Percentiles rank a stretch among this genome's conserved stretches.
Conservation (phyloP, 2,888 invertebrate genomes). For the Serripes groenlandicus region DNA sequence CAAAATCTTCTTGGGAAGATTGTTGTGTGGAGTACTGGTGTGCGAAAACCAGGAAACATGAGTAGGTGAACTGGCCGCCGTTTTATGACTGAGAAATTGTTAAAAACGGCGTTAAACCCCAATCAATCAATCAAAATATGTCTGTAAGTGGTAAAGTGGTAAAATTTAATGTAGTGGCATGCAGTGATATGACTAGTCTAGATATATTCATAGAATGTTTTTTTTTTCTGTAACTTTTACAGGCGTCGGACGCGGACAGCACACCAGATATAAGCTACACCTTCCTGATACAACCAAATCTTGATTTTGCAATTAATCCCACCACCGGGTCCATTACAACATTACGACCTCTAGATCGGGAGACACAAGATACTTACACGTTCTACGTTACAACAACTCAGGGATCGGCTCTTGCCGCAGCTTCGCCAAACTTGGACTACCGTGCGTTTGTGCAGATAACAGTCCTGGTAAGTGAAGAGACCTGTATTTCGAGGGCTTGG, state of each 20-base stretch:
- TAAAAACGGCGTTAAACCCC: too few relatives aligned
- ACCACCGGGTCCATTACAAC: constrained; percentile 73
- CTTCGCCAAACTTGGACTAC: constrained; percentile 31
- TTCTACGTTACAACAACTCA: constrained; percentile 78
- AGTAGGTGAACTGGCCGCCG: too few relatives aligned
- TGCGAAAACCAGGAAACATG: too few relatives aligned
- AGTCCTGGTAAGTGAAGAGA: constrained; percentile 54
- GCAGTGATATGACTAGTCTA: too few relatives aligned
- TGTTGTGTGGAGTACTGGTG: too few relatives aligned
- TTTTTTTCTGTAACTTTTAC: constrained; percentile 27
- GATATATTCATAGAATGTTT: too few relatives aligned
- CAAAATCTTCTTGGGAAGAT: too few relatives aligned
- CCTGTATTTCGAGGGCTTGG: too few relatives aligned
- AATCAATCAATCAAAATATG: too few relatives aligned
- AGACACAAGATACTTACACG: constrained; percentile 62
- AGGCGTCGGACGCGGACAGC: constrained; percentile 67
- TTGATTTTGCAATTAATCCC: constrained; percentile 70
- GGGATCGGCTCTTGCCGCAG: constrained; percentile 50
- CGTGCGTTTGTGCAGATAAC: constrained; percentile 68
- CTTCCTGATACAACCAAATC: constrained; percentile 50
- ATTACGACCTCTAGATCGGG: constrained; percentile 72
- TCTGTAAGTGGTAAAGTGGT: too few relatives aligned
- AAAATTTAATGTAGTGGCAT: too few relatives aligned
- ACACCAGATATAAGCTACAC: constrained; percentile 43
- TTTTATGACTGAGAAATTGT: too few relatives aligned